These are phyloP conservation scores for Bradypus variegatus DNA, from an alignment of 2,797 vertebrate genomes.

Conservation along the genomic window DNA sequence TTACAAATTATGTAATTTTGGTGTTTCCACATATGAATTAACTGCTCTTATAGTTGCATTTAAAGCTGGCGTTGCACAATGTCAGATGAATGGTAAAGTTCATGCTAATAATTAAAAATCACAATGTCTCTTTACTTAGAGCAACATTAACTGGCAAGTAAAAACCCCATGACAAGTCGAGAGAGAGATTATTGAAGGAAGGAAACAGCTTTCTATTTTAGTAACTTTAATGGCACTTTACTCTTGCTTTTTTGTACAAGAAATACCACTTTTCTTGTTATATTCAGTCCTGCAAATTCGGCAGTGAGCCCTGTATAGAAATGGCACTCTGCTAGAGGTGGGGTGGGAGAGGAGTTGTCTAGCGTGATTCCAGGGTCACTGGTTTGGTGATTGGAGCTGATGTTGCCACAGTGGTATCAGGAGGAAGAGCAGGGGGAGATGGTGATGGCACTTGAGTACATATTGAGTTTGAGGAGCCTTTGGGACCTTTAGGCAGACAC, in stretches of 20 bases:
- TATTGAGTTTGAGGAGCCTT: neutral
- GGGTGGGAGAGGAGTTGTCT: neutral
- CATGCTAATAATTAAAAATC: neutral
- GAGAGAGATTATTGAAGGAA: neutral
- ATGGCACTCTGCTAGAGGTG: neutral
- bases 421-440: neutral
- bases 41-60: neutral
- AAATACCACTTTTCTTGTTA: too few species aligned
- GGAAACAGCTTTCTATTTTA: too few species aligned
- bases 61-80: neutral
- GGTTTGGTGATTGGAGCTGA: neutral
- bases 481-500: neutral
- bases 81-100: neutral
- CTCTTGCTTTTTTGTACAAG: too few species aligned
- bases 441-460: too few species aligned
- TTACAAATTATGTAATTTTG: neutral
- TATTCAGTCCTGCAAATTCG: neutral
- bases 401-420: neutral
- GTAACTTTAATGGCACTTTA: too few species aligned
- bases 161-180: neutral
- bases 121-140: neutral
- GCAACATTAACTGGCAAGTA: neutral
- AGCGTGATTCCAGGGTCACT: neutral
- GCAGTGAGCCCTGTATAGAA: neutral
- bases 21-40: neutral